Base-by-base conservation (phyloP, 2,888 invertebrate species). In the Mycalesis mineus region DNA sequence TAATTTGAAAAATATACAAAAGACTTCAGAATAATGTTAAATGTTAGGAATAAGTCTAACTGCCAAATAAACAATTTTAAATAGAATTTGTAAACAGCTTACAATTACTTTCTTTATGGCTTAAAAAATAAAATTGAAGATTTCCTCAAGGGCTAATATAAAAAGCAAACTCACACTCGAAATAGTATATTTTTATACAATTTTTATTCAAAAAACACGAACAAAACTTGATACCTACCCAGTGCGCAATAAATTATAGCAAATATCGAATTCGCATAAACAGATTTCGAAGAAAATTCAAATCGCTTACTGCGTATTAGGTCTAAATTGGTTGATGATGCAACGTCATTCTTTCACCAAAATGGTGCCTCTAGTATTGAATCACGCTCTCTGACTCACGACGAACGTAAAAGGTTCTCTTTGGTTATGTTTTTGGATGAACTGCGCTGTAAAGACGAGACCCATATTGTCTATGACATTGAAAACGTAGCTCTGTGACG, bases 291-390 rank as follows among this genome's bases (percentile, higher is more conserved):
- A 42, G 48, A 31, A 37, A 47, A 44, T 28, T 15, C 37, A 14
- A 41, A 22, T 41, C 31, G 52, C 29, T 53, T 50, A 57, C 41
- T 62, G 52, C 60, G 59, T 52, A 55, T 41, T 57, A 49, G 47
- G 47, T 61, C 62, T 65, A 65, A 57, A 65, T 65, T 60, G 42
- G 63, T 51, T 50, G 65, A 69, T 68, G 68, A 68, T 60, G 63
- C 57, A 62, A 64, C 61, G 55, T 58, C 55, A 57, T 63, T 68
- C 68, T 67, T 69, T 68, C 68, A 62, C 66, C 60, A 64, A 65
- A 64, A 64, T 54, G 61, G 65, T 58, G 63, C 57, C 62, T 55
- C 58, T 57, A 61, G 39, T 57, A 62, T 61, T 67, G 64, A 63
- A 65, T 65, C 65, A 67, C 61, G 58, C 55, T 52, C 52, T 49